Base-by-base conservation (phyloP, 2,888 invertebrate genomes). In the Tholera decimalis region DNA sequence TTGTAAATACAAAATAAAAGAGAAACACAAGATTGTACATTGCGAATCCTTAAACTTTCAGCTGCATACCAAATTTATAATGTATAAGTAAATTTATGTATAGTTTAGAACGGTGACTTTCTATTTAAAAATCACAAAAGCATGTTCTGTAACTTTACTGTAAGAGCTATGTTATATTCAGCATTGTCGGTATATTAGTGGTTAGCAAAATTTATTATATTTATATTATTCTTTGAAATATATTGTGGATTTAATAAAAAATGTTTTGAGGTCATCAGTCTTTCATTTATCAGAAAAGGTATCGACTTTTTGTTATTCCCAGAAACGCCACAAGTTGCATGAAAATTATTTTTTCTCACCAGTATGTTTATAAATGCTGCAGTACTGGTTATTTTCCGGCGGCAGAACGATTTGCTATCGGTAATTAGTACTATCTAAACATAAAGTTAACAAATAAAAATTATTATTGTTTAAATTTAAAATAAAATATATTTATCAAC, bases 211-310 rank as follows among this genome's bases (percentile, higher is more conserved):
- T 94, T 94, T 95, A 94, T 88, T 89, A 94, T 92, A 93, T 94
- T 94, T 95, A 90, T 94, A 95, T 89, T 94, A 94, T 95, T 94
- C 95, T 94, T 94, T 93, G 93, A 94, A 92, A 93, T 92, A 93
- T 94, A 94, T 93, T 94, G 91, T 94, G 91, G 88, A 94, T 94
- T 95, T 93, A 95, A 94, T 94, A 95, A 94, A 94, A 94, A 93
- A 93, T 78, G 82, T 87, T 91, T 91, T 90, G 90, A 90, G 87
- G 91, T 91, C 88, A 91, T 87, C 82, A 20, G 68, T 82, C 87
- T 94, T 92, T 94, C 65, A 91, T 90, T 93, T 84, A n/a, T 26
- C 24, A 44, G n/a, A 44, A 24, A 5, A 15, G n/a, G n/a, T n/a
- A n/a, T n/a, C n/a, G n/a, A n/a, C n/a, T n/a, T n/a, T n/a, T n/a